A percentile compares a stretch with the other conserved stretches of the same genome.
These are phyloP conservation scores for Eubasilissa regina DNA, from an alignment of 1,140 invertebrate species.

Conservation along the genomic window DNA sequence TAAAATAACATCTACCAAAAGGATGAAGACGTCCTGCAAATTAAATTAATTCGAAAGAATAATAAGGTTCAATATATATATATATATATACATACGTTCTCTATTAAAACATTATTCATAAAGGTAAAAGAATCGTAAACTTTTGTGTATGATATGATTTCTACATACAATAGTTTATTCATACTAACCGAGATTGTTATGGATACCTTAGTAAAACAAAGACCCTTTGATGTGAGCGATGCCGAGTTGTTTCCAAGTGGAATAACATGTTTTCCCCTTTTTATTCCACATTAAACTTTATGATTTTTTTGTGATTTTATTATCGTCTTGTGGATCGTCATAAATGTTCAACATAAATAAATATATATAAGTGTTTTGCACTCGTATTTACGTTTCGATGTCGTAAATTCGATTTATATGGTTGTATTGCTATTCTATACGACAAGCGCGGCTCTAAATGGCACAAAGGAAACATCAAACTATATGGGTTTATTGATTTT, in stretches of 20 bases:
- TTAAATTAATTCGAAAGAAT: too few relatives aligned
- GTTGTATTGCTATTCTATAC: slow-evolving; percentile 54
- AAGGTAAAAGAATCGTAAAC: too few relatives aligned
- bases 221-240: background rate
- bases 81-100: too few relatives aligned
- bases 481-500: slow-evolving; percentile 28
- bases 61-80: too few relatives aligned
- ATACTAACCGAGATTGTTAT: slow-evolving; percentile 7
- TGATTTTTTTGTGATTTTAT: slow-evolving; percentile 60
- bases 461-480: slow-evolving; percentile 22
- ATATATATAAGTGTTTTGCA: slow-evolving; percentile 60
- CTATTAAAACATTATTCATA: too few relatives aligned
- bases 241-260: slow-evolving; percentile 34
- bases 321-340: slow-evolving; percentile 59
- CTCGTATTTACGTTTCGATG: slow-evolving; percentile 59
- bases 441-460: slow-evolving; percentile 35
- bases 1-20: too few relatives aligned
- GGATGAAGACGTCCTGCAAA: too few relatives aligned
- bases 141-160: background rate
- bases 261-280: slow-evolving; percentile 49
- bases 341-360: slow-evolving; percentile 61
- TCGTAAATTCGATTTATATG: slow-evolving; percentile 58
- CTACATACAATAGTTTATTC: background rate
- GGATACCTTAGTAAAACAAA: slow-evolving; percentile 8
- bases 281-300: slow-evolving; percentile 57